Percentiles rank a stretch among this genome's conserved stretches.
These are phyloP conservation scores for Microdon myrmicae DNA, from an alignment of 2,888 invertebrate species.

Conservation along the genomic window DNA sequence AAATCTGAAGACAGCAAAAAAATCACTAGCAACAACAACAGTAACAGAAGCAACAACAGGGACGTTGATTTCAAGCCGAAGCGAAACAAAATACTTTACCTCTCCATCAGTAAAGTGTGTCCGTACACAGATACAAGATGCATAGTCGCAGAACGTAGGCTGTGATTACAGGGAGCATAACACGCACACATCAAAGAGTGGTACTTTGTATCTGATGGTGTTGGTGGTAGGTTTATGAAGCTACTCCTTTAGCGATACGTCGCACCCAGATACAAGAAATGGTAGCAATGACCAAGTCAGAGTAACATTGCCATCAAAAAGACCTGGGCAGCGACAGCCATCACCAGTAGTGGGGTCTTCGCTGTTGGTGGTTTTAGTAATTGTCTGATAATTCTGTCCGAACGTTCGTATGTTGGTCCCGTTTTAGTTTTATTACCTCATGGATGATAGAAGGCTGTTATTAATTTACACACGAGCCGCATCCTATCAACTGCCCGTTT, in stretches of 20 bases:
- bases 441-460: constrained; percentile 14
- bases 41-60: background rate
- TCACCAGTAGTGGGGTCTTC: constrained; percentile 22
- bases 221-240: constrained; percentile 25
- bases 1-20: constrained; percentile 25
- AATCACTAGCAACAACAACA: background rate
- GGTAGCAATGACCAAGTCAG: constrained; percentile 34
- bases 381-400: constrained; percentile 38
- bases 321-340: constrained; percentile 7
- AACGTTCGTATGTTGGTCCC: constrained; percentile 26
- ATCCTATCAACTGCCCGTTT: constrained; percentile 19
- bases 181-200: constrained; percentile 25
- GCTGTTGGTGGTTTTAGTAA: constrained; percentile 43
- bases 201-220: constrained; percentile 8
- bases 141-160: background rate
- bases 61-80: background rate
- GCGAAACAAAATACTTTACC: constrained; percentile 30
- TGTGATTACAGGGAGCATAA: constrained; percentile 9
- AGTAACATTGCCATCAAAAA: constrained; percentile 15
- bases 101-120: constrained; percentile 43
- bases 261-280: constrained; percentile 49
- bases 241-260: constrained; percentile 22
- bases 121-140: constrained; percentile 15
- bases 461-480: constrained; percentile 32
- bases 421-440: background rate